Base-by-base conservation (phyloP, 2,888 invertebrate genomes). In the Stenichneumon culpator region DNA sequence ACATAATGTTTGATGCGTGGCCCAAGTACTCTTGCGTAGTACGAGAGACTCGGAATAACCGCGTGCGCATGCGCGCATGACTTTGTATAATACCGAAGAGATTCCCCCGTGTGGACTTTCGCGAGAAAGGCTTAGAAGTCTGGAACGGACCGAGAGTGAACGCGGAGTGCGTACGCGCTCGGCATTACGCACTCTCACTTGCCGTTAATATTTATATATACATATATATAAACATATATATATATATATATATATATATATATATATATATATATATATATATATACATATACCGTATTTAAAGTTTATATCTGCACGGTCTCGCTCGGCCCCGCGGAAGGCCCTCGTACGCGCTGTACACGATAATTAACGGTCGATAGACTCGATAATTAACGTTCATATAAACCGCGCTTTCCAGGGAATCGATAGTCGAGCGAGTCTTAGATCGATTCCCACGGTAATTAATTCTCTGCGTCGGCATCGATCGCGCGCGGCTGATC, bases 391-490 rank as follows among this genome's bases (percentile, higher is more conserved):
- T 78, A 63, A 78, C 72, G 77, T 73, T 78, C 73, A 54, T 82
- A 77, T 74, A 74, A 83, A 70, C 79, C 78, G 57, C 25, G 75
- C 32, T 75, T 84, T 52, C 39, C 60, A 28, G 52, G 65, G 36
- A 72, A 68, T 68, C 80, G 80, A 77, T 57, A 73, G 65, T 39
- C 14, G 47, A 25, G 36, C 44, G 39, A 65, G 9, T 72, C 52
- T 84, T 72, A 65, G 80, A 81, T 80, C 73, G 72, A 78, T 84
- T 84, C 84, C 84, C 84, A 84, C 84, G 84, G 52, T 82, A 72
- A 84, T 84, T 84, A 84, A 78, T 78, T 78, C 68, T 32, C 63
- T 68, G 50, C 60, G 22, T 69, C 57, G 57, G 75, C 28, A 63
- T 14, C 68, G 54, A 54, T 63, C 63, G n/a, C 47, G 32, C 73